These are phyloP conservation scores for Laticauda colubrina DNA, from an alignment of 2,113 vertebrate genomes.

Conservation along the genomic window DNA sequence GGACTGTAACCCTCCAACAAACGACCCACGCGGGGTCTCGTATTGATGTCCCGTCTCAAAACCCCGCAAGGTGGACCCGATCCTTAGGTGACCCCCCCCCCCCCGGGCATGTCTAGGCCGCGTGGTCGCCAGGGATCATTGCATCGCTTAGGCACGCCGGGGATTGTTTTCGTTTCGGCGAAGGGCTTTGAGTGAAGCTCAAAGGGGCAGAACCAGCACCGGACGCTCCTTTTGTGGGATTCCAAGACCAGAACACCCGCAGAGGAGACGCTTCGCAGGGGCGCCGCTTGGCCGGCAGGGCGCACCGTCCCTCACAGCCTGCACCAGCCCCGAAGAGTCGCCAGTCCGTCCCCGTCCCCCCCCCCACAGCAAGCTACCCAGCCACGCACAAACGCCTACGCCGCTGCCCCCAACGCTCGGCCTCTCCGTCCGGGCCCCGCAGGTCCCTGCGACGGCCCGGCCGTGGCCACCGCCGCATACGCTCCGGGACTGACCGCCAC, in stretches of 20 bases:
- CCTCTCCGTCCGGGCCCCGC: too few relatives aligned
- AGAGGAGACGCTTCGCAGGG: too few relatives aligned
- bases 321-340: background rate
- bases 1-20: background rate
- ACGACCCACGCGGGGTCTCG: background rate
- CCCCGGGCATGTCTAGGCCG: background rate
- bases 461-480: conserved; percentile 5
- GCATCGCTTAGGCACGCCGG: background rate
- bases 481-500: conserved; percentile 48
- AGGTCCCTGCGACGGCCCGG: background rate
- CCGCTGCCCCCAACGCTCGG: background rate
- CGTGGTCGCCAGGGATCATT: fast-evolving
- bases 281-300: background rate
- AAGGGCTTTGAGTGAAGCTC: background rate
- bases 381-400: too few relatives aligned
- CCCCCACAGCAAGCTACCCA: background rate
- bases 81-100: background rate
- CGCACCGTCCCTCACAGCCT: too few relatives aligned
- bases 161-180: background rate
- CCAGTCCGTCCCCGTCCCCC: too few relatives aligned
- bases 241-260: background rate
- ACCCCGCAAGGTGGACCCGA: too few relatives aligned
- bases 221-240: background rate
- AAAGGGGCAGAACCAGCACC: background rate
- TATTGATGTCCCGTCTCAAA: background rate